Evolutionary conservation across 1,140 invertebrate genomes (phyloP).

Genomic region (Glossosoma conforme): DNA sequence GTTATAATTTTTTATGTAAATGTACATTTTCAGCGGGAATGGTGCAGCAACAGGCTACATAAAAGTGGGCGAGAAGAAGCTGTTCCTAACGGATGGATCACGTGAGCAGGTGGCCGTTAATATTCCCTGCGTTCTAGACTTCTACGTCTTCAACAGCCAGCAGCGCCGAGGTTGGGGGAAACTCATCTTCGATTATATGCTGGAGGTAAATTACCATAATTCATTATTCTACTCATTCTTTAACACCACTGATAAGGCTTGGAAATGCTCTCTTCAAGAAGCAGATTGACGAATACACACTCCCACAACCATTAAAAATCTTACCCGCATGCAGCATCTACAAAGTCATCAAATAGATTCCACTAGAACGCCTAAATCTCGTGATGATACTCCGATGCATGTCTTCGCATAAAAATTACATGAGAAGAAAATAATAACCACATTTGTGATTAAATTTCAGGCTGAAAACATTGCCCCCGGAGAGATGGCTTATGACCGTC

Average conservation of each 20-base stretch:
- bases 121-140: constrained; percentile 27
- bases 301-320: no score
- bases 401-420: not conserved
- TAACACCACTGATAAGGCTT: no score
- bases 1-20: constrained; percentile 2
- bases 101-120: constrained; percentile 20
- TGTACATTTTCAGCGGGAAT: constrained; percentile 15
- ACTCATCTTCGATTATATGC: constrained; percentile 24
- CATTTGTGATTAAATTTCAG: constrained; percentile 10
- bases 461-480: constrained; percentile 17
- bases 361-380: no score
- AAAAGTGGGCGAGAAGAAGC: constrained; percentile 27
- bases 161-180: constrained; percentile 28
- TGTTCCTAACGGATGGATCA: constrained; percentile 26
- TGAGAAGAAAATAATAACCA: not conserved
- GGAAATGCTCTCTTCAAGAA: no score
- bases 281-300: no score
- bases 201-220: constrained; percentile 14
- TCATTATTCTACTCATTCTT: no score
- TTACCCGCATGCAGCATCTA: not conserved
- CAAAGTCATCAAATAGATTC: not conserved
- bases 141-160: constrained; percentile 24
- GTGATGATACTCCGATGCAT: not conserved
- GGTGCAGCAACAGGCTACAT: constrained; percentile 24
- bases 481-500: constrained; percentile 28